Base-by-base conservation (phyloP, 2,888 invertebrate genomes). In the Noctua pronuba region DNA sequence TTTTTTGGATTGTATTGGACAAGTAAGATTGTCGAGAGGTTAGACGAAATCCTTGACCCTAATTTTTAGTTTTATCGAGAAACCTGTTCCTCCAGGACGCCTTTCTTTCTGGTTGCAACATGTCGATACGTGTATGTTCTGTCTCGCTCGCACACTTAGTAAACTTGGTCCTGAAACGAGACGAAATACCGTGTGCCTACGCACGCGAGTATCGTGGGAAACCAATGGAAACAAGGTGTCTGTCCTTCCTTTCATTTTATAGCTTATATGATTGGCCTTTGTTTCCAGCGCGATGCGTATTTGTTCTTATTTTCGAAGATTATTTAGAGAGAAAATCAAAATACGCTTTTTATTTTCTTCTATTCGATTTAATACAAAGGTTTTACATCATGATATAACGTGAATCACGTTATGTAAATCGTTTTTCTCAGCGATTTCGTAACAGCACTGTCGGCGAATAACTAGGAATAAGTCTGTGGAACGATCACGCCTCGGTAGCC, bases 231-330 rank as follows among this genome's bases (percentile, higher is more conserved):
- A 92, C 93, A 93, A 93, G 92, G 91, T 93, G 92, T 94, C 90
- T 94, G 94, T 94, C 93, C 93, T 94, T 92, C 94, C 94, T 94
- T 95, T 95, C 94, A 93, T 92, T 94, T 93, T 90, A 88, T 84
- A 88, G 88, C 87, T 86, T 89, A 88, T 89, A 90, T 91, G 91
- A 93, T 93, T 93, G 93, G 91, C 90, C 90, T 94, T 95, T 94
- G 93, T 94, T 94, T 90, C 86, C 88, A 86, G 91, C 78, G 84
- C 80, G 89, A 91, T 92, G 90, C 87, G 88, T 90, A 87, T 77
- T 89, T 88, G 85, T 87, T 90, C 79, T 78, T 87, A 69, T 85
- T 86, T 78, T 66, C 6, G 24, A 72, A 73, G 31, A 82, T 65
- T 41, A 65, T 65, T 41, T 18, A 41, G 31, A 66, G 28, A 41